Evolutionary conservation across 1,140 invertebrate genomes (phyloP).

Genomic region (Octopus bimaculoides): DNA sequence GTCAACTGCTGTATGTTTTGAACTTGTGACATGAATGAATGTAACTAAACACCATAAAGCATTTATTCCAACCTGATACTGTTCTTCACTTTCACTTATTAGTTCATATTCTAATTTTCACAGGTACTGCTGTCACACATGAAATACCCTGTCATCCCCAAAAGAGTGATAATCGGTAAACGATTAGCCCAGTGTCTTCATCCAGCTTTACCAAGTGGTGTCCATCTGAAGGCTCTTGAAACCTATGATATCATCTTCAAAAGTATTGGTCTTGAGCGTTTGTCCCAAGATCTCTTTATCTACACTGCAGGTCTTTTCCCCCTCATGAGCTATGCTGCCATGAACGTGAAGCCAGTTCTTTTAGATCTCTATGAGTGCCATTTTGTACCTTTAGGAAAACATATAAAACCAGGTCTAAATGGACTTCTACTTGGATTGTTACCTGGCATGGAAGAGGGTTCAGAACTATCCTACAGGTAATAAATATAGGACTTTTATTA

Average conservation of each 20-base stretch:
- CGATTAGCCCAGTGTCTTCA: slow-evolving; percentile 93
- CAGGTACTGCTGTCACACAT: slow-evolving; percentile 71
- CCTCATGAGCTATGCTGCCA: slow-evolving; percentile 82
- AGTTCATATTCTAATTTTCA: slow-evolving; percentile 25
- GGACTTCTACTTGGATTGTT: slow-evolving; percentile 85
- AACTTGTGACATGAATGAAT: no score
- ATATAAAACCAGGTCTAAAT: slow-evolving; percentile 78
- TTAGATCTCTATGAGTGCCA: slow-evolving; percentile 89
- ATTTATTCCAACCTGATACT: no score
- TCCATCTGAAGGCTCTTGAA: slow-evolving; percentile 90
- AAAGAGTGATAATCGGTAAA: slow-evolving; percentile 88
- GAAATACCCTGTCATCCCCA: slow-evolving; percentile 86
- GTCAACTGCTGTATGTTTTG: no score
- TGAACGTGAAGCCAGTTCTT: slow-evolving; percentile 77
- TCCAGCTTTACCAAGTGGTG: slow-evolving; percentile 82
- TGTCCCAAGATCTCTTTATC: slow-evolving; percentile 83
- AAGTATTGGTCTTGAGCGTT: slow-evolving; percentile 79
- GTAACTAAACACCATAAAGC: no score
- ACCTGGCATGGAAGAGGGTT: slow-evolving; percentile 85
- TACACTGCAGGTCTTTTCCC: slow-evolving; percentile 84
- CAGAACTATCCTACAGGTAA: slow-evolving; percentile 83
- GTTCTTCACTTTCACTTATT: no score
- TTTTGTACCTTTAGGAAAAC: slow-evolving; percentile 80
- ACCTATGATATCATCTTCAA: slow-evolving; percentile 93
- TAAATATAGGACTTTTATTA: neutral